Evolutionary conservation across 2,113 vertebrate species (phyloP).

Genomic region (Crocuta crocuta): DNA sequence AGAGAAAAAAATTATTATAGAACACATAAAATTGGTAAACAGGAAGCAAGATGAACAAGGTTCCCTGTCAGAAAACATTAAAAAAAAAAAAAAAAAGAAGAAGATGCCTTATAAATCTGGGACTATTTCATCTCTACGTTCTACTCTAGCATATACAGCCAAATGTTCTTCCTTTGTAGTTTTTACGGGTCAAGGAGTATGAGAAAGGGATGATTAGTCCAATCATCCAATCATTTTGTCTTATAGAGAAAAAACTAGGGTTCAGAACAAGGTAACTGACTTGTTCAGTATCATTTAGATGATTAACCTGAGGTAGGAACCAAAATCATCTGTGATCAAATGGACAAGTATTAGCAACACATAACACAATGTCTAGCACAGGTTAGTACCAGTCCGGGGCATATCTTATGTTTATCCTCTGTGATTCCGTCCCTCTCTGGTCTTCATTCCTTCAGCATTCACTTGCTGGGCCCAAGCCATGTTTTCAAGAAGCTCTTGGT

Average conservation of each 20-base stretch:
- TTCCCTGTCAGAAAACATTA: neutral
- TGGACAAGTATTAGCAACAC: neutral
- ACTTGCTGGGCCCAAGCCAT: too few relatives aligned
- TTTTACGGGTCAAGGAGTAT: neutral
- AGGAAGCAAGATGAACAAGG: neutral
- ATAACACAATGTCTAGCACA: neutral
- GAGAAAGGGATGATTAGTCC: neutral
- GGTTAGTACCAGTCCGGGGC: neutral
- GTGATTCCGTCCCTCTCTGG: neutral
- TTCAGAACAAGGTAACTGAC: neutral
- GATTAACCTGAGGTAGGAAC: neutral
- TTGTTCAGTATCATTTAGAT: conserved; percentile 2
- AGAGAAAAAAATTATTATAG: neutral
- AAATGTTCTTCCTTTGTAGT: neutral
- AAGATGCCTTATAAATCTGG: neutral
- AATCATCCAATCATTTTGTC: neutral
- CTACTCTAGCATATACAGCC: neutral
- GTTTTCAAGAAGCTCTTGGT: neutral
- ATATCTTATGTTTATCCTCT: neutral
- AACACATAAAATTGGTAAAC: conserved; percentile 8
- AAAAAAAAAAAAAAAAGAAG: neutral
- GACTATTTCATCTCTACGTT: neutral
- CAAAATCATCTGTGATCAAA: neutral
- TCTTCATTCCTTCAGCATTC: neutral
- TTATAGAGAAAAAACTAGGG: neutral